Conservation (phyloP, 2,888 invertebrate genomes). For the Tachina grossa region DNA sequence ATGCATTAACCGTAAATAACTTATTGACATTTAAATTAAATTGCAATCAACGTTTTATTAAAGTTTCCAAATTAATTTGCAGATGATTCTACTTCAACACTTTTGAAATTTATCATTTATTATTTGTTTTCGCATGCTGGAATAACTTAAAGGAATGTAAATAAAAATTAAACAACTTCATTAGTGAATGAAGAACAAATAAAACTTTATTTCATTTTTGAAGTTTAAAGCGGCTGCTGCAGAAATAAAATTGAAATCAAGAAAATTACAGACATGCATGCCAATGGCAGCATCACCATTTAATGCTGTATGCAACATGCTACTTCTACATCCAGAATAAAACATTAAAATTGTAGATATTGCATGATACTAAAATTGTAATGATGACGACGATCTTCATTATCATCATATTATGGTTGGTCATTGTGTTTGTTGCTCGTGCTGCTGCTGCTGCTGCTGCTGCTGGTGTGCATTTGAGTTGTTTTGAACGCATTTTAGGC, state of each 20-base stretch:
- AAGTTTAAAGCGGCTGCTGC: slow-evolving; percentile 22
- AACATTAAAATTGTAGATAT: slow-evolving; percentile 22
- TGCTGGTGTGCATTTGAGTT: slow-evolving; percentile 23
- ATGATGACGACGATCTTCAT: slow-evolving; percentile 42
- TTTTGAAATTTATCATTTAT: slow-evolving; percentile 37
- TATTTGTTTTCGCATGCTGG: background rate
- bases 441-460: slow-evolving; percentile 2
- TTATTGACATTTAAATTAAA: background rate
- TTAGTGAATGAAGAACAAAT: slow-evolving; percentile 66
- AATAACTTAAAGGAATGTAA: slow-evolving; percentile 51
- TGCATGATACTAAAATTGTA: slow-evolving; percentile 46
- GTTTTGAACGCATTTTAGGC: slow-evolving; percentile 59
- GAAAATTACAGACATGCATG: slow-evolving; percentile 68
- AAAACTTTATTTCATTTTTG: slow-evolving; percentile 56
- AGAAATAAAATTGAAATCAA: slow-evolving; percentile 65
- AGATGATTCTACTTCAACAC: background rate
- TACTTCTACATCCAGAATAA: background rate
- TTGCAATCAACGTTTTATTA: slow-evolving; percentile 8
- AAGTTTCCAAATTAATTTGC: slow-evolving; percentile 4
- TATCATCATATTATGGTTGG: slow-evolving; percentile 19
- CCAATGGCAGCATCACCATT: slow-evolving; percentile 55
- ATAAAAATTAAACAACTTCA: slow-evolving; percentile 68
- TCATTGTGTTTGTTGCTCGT: slow-evolving; percentile 4
- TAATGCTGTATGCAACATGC: slow-evolving; percentile 17
- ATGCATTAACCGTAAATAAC: background rate